phyloP scores from a whole-genome alignment of 2,888 invertebrate species.

The Anorthoa munda region DNA sequence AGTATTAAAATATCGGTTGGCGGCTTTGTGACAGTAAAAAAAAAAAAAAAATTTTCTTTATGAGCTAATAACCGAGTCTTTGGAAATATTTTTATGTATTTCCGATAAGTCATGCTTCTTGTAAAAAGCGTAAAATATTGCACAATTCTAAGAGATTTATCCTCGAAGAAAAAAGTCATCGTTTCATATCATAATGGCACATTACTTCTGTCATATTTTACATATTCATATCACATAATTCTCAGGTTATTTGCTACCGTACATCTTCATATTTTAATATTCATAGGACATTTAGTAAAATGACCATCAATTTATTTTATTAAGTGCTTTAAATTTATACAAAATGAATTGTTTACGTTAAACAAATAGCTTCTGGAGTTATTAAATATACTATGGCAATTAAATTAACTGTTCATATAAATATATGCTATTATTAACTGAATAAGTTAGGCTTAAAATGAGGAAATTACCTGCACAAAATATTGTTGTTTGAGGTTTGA shows the following conservation, averaged over 20 bases:
- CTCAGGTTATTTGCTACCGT: conserved; percentile 28
- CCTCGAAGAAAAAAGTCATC: conserved; percentile 9
- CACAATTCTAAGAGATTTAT: neutral
- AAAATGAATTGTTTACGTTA: conserved; percentile 31
- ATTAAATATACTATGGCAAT: conserved; percentile 39
- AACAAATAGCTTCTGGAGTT: conserved; percentile 41
- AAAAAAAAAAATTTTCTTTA: too few relatives aligned
- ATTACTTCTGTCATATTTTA: conserved; percentile 37
- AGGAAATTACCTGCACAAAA: neutral
- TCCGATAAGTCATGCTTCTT: neutral
- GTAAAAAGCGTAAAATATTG: neutral
- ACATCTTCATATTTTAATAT: conserved; percentile 44
- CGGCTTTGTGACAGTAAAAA: conserved; percentile 2
- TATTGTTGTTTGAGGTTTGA: neutral
- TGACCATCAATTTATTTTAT: conserved; percentile 43
- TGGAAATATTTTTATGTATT: conserved; percentile 2
- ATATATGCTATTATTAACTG: neutral
- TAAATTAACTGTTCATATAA: conserved; percentile 22
- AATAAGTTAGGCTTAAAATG: neutral
- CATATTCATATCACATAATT: conserved; percentile 28
- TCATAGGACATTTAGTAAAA: conserved; percentile 23
- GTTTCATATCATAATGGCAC: neutral
- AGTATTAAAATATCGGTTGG: conserved; percentile 11
- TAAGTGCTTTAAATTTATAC: conserved; percentile 37
- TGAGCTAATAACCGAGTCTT: neutral